Conservation (phyloP, 2,113 vertebrate genomes). For the Cyprinodon brontotheroides region DNA sequence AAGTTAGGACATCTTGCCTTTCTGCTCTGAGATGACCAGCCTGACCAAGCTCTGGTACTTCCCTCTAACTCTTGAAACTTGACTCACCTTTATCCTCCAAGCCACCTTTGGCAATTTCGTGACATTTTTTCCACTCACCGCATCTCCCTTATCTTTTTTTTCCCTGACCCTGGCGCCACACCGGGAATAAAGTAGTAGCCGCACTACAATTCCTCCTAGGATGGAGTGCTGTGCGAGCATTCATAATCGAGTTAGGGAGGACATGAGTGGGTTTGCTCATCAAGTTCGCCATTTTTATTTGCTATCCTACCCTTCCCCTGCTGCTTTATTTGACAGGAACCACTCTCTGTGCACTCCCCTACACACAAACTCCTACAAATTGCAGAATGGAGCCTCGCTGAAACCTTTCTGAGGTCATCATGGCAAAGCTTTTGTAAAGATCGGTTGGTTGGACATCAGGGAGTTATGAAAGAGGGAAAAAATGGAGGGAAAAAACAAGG, state of each 20-base stretch:
- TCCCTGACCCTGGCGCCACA: conserved; percentile 66
- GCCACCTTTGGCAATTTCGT: conserved; percentile 16
- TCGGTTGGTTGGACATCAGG: conserved; percentile 30
- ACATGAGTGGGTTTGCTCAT: conserved; percentile 79
- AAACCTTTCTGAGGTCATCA: conserved; percentile 52
- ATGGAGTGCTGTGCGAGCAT: conserved; percentile 65
- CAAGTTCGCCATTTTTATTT: conserved; percentile 71
- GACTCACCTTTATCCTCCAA: conserved; percentile 38
- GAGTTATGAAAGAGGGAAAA: conserved; percentile 11
- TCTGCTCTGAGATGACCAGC: conserved; percentile 43
- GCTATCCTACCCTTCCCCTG: conserved; percentile 40
- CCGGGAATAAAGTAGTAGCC: conserved; percentile 47
- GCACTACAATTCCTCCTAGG: conserved; percentile 38
- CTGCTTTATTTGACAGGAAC: conserved; percentile 20
- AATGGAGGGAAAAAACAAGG: conserved; percentile 50
- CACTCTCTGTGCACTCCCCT: conserved; percentile 18
- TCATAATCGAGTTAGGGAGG: conserved; percentile 72
- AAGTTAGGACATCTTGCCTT: conserved; percentile 41
- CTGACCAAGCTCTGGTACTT: conserved; percentile 21
- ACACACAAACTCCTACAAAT: conserved; percentile 35
- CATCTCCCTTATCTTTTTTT: conserved; percentile 5
- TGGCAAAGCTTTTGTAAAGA: conserved; percentile 50
- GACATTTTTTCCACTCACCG: conserved; percentile 19
- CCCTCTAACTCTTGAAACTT: conserved; percentile 42
- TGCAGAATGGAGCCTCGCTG: conserved; percentile 23